Percentiles rank a stretch among this genome's conserved stretches.
Evolutionary conservation across 2,888 invertebrate genomes (phyloP).

Genomic region (Hirtodrosophila duncani): DNA sequence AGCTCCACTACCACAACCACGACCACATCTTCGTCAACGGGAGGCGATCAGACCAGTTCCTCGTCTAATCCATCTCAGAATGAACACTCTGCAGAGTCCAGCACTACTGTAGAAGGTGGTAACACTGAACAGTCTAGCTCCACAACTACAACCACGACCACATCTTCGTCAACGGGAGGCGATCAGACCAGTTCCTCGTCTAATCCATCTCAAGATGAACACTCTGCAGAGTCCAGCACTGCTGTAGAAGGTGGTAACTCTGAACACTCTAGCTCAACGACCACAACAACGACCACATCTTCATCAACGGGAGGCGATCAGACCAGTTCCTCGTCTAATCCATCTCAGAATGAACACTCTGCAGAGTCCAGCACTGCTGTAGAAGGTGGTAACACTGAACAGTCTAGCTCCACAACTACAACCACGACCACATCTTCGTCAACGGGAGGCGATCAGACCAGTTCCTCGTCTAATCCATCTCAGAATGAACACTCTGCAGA

Average conservation of each 20-base stretch:
- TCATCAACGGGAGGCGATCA: background rate
- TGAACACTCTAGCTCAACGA: conserved; percentile 4
- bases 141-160: background rate
- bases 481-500: too few relatives aligned
- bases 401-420: conserved; percentile 10
- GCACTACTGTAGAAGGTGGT: background rate
- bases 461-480: too few relatives aligned
- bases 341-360: background rate
- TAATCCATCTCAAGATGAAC: too few relatives aligned
- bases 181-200: background rate
- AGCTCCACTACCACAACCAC: background rate
- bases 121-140: background rate
- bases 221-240: background rate
- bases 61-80: background rate
- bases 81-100: background rate
- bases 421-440: background rate
- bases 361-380: background rate
- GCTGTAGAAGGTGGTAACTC: background rate
- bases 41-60: background rate
- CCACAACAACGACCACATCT: conserved; percentile 5
- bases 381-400: background rate
- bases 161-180: background rate
- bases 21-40: background rate
- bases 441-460: background rate
- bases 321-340: background rate